Percentiles rank a stretch among this genome's conserved stretches.
Conservation (phyloP, 1,140 invertebrate species). For the Cydia pomonella region DNA sequence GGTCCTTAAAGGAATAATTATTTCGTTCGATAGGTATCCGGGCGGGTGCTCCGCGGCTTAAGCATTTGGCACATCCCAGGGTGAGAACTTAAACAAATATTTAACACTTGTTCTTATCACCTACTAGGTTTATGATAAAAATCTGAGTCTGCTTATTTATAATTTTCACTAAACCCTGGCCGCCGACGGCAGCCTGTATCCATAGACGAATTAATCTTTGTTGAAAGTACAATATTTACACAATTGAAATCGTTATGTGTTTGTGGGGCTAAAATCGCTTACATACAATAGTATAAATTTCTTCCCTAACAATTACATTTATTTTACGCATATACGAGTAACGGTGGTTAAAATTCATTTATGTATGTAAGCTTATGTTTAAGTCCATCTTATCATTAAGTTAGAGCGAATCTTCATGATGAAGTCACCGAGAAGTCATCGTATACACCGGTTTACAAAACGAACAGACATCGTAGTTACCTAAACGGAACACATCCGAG, state of each 20-base stretch:
- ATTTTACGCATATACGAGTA: constrained; percentile 75
- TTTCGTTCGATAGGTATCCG: constrained; percentile 53
- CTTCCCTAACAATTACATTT: constrained; percentile 71
- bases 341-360: constrained; percentile 78
- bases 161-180: constrained; percentile 38
- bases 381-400: constrained; percentile 64
- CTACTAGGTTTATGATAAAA: constrained; percentile 48
- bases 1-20: constrained; percentile 68
- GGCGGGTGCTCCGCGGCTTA: constrained; percentile 34
- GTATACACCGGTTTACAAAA: constrained; percentile 80
- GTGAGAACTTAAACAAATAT: constrained; percentile 52
- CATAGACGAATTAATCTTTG: constrained; percentile 39
- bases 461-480: constrained; percentile 59
- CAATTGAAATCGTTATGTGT: constrained; percentile 51
- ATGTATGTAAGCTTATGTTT: constrained; percentile 53
- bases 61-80: constrained; percentile 78
- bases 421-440: constrained; percentile 71
- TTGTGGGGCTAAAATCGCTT: constrained; percentile 70
- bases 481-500: constrained; percentile 72
- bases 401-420: constrained; percentile 60
- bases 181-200: constrained; percentile 21
- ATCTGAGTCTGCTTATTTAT: constrained; percentile 41
- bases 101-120: constrained; percentile 46
- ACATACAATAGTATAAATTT: constrained; percentile 75
- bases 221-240: constrained; percentile 75